Evolutionary conservation across 2,888 invertebrate genomes (phyloP), one percentile per base, ranked within the genome.

Genomic region (Tridacna gigas): DNA sequence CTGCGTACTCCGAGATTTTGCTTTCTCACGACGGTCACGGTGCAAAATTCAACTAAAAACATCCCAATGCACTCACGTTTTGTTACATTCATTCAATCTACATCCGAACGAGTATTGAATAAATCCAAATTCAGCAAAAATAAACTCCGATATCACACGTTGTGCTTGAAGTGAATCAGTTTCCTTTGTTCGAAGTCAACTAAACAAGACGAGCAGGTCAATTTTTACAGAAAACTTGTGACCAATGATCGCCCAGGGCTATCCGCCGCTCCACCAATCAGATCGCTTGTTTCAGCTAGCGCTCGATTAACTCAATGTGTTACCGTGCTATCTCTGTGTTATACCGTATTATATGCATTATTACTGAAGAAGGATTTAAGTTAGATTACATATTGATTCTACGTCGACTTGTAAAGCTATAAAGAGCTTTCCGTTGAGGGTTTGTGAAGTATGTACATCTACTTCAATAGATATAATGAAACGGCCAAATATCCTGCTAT

Each of bases 171-270:
- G 51, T 71, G 79, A 63, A 65, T 74, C 79, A 71, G 77, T 67
- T 81, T 82, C 74, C 84, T 84, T 86, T 84, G 82, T 84, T 86
- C 77, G 47, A 18, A 77, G 74, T 67, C 73, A n/a, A 28, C 47
- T 74, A 65, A 47, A 74, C 76, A 45, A 26, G 47, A 22, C 66
- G 80, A 84, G 76, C 81, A 80, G 86, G 83, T 84, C 83, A 86
- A 82, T 86, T 84, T 86, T 75, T 78, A 82, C 81, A 77, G 82
- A 80, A 77, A 80, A 81, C 69, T 73, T 84, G 80, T 86, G 80
- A 80, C 86, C 86, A 86, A 86, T 86, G 79, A 84, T 82, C 65
- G 84, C 84, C 82, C 79, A 79, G 78, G 82, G 86, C 84, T 80
- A 86, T 78, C 69, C 77, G 66, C 78, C 80, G 65, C 63, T 78